Evolutionary conservation across 30 jellyfish, hydroid and myxozoan genomes (phyloP).

Genomic region (Aurelia aurita complex sp. Pacific): DNA sequence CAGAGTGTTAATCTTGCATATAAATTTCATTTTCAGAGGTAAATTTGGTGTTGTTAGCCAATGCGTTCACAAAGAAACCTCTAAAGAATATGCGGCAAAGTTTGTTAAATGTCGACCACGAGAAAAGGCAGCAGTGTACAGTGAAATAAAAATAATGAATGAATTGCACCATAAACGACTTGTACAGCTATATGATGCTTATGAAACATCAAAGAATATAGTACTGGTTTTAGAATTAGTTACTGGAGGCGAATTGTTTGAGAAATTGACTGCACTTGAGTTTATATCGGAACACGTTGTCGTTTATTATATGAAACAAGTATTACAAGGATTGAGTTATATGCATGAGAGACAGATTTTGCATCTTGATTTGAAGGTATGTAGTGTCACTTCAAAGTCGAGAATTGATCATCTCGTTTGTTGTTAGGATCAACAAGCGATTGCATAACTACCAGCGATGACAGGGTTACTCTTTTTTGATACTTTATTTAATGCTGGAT

Average conservation of each 20-base stretch:
- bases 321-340: constrained; percentile 88
- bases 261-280: constrained; percentile 94
- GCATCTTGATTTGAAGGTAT: constrained; percentile 96
- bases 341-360: constrained; percentile 94
- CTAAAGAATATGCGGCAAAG: constrained; percentile 93
- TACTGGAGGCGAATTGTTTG: constrained; percentile 98
- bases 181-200: constrained; percentile 93
- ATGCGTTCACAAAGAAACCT: constrained; percentile 78
- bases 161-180: constrained; percentile 93
- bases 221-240: constrained; percentile 91
- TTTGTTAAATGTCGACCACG: constrained; percentile 92
- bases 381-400: background rate
- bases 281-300: constrained; percentile 97
- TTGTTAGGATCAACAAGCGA: too few relatives aligned
- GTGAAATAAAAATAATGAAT: constrained; percentile 94
- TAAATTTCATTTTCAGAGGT: constrained; percentile 66
- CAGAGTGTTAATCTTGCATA: background rate
- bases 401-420: too few relatives aligned
- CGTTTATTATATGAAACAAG: constrained; percentile 98
- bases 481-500: too few relatives aligned
- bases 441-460: too few relatives aligned
- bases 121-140: constrained; percentile 79
- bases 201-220: constrained; percentile 89
- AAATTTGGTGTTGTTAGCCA: constrained; percentile 96
- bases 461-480: too few relatives aligned